Evolutionary conservation across 2,113 vertebrate genomes (phyloP), one percentile per base, ranked within the genome.

Genomic region (Hemicordylus capensis): DNA sequence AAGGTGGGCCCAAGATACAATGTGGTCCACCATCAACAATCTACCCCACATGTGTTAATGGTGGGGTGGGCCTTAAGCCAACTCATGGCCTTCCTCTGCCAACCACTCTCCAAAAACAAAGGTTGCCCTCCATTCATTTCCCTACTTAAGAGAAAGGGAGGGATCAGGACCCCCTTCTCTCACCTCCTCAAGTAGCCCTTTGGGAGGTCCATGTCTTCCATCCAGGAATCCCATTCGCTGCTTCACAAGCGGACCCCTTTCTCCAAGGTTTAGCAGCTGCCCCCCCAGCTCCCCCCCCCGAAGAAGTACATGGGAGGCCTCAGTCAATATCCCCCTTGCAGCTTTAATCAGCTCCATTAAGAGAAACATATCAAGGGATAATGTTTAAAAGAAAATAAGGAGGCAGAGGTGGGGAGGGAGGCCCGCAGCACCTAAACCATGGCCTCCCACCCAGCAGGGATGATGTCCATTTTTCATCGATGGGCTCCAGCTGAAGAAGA

Each of bases 331-430:
- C 69, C 84, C 76, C 70, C 39, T 42, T 67, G 69, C 81, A 56
- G 31, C 59, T 84, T 88, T 88, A 88, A 85, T 88, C 3, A 26
- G 61, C 54, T 67, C 72, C 51, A 51, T 39, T 42, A 75, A n/a
- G n/a, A n/a, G 39, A 69, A 48, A 74, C 61, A 63, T 51, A 77
- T 14, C 58, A 56, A 76, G 61, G 39, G 51, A 80, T 19, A 58
- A 37, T 42, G n/a, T 72, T n/a, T 31, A 46, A 37, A 51, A 63
- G 48, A 54, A 59, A 70, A 42, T 34, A 34, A 44, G 4, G 14
- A 22, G 24, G 17, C 6, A 24, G 17, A 20, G 31, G 1, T 56
- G 46, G 2, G 4, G 17, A 22, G 37, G 22, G 6, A 66, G 66
- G 58, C 4, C 70, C n/a, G 37, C 4, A 42, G 39, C 51, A 26